Conservation (phyloP, 2,113 vertebrate genomes). For the Myotis brandtii region DNA sequence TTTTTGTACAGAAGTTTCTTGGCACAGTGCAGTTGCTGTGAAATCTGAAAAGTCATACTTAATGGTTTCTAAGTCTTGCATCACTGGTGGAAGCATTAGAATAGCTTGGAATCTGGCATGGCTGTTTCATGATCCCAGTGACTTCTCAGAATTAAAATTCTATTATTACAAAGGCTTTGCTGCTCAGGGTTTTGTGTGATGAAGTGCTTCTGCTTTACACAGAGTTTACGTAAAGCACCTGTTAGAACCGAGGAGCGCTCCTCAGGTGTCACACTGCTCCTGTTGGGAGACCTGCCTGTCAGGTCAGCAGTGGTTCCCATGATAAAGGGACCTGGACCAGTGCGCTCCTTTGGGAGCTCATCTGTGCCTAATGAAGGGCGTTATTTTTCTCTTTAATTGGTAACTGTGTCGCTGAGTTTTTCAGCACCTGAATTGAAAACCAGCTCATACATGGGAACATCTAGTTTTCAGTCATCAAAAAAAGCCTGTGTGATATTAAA, state of each 20-base stretch:
- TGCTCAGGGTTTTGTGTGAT: conserved; percentile 16
- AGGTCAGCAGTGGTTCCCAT: conserved; percentile 21
- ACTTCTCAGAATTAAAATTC: conserved; percentile 27
- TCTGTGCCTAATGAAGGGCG: conserved; percentile 53
- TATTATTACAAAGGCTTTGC: not conserved
- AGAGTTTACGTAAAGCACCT: not conserved
- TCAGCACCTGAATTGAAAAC: conserved; percentile 48
- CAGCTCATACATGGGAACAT: not conserved
- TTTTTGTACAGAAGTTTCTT: conserved; percentile 34
- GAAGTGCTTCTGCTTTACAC: not conserved
- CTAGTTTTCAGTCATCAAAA: conserved; percentile 33
- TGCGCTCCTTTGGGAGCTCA: conserved; percentile 58
- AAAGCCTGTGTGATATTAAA: not conserved
- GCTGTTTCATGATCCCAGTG: not conserved
- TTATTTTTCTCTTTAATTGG: conserved; percentile 72
- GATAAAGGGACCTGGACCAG: conserved; percentile 8
- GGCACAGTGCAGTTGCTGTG: not conserved
- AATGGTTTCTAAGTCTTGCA: conserved; percentile 60
- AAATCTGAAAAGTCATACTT: conserved; percentile 32
- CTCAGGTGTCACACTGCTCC: not conserved
- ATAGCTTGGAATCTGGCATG: not conserved
- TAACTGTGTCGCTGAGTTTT: conserved; percentile 32
- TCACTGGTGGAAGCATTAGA: conserved; percentile 45
- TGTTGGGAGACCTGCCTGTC: not conserved
- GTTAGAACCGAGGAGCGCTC: not conserved